phyloP scores from a whole-genome alignment of 2,797 vertebrate species.

The Erpetoichthys calabaricus region DNA sequence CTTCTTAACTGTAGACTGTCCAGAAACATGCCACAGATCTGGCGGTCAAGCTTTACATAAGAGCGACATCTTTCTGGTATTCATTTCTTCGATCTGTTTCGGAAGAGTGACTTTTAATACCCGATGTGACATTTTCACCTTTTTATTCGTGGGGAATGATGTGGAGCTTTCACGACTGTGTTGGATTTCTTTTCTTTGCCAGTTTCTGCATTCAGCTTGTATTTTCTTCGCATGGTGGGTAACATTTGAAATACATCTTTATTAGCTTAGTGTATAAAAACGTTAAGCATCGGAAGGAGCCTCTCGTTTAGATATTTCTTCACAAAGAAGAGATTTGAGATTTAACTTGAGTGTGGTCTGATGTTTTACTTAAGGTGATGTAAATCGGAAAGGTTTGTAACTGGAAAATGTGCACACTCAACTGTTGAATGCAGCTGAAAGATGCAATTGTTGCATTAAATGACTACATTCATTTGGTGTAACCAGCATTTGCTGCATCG shows the following conservation, averaged over 20 bases:
- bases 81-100: slow-evolving; percentile 31
- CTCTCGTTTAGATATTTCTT: no score
- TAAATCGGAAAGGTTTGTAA: no score
- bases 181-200: slow-evolving; percentile 57
- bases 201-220: slow-evolving; percentile 51
- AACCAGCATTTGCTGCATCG: neutral
- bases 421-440: slow-evolving; percentile 31
- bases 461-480: neutral
- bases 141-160: slow-evolving; percentile 36
- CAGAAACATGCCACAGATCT: slow-evolving; percentile 40
- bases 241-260: neutral
- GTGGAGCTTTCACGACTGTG: slow-evolving; percentile 55
- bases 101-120: slow-evolving; percentile 23
- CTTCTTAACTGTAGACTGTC: slow-evolving; percentile 21
- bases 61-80: slow-evolving; percentile 24
- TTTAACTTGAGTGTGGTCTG: no score
- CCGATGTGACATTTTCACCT: slow-evolving; percentile 32
- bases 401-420: slow-evolving; percentile 22
- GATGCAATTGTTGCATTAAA: neutral
- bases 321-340: no score
- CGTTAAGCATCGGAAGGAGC: neutral
- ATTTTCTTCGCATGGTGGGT: slow-evolving; percentile 55
- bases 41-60: slow-evolving; percentile 23
- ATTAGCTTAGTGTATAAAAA: neutral
- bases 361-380: no score